Evolutionary conservation across 2,888 invertebrate species (phyloP).

Genomic region (Arenicola marina): DNA sequence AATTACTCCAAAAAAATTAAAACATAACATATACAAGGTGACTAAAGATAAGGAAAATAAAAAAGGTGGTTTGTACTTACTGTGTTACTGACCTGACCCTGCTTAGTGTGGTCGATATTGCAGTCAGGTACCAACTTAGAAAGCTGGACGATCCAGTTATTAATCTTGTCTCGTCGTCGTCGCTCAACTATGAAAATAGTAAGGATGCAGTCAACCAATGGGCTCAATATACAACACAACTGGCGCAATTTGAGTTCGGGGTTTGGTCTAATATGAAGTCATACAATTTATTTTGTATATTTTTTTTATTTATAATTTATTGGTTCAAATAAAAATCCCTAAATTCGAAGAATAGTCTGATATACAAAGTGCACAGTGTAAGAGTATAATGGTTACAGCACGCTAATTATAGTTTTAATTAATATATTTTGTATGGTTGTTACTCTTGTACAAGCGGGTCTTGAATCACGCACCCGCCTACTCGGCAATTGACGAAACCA

Average conservation of each 20-base stretch:
- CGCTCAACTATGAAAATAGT: conserved; percentile 75
- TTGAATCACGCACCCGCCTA: too few relatives aligned
- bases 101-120: conserved; percentile 66
- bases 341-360: too few relatives aligned
- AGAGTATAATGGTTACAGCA: too few relatives aligned
- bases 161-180: conserved; percentile 91
- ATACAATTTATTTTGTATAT: not conserved
- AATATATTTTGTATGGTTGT: too few relatives aligned
- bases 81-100: conserved; percentile 65
- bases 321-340: too few relatives aligned
- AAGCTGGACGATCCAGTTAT: conserved; percentile 92
- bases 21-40: not conserved
- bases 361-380: too few relatives aligned
- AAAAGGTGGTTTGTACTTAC: not conserved
- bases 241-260: too few relatives aligned
- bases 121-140: conserved; percentile 86
- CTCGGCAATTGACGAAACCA: too few relatives aligned
- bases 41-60: not conserved
- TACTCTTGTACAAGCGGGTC: too few relatives aligned
- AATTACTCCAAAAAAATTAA: not conserved
- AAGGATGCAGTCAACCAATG: not conserved
- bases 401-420: not conserved
- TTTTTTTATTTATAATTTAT: not conserved
- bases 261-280: not conserved
- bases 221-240: too few relatives aligned